Percentiles rank a stretch among this genome's conserved stretches.
phyloP scores from a whole-genome alignment of 2,797 vertebrate genomes.

The Philypnodon macrostomus region DNA sequence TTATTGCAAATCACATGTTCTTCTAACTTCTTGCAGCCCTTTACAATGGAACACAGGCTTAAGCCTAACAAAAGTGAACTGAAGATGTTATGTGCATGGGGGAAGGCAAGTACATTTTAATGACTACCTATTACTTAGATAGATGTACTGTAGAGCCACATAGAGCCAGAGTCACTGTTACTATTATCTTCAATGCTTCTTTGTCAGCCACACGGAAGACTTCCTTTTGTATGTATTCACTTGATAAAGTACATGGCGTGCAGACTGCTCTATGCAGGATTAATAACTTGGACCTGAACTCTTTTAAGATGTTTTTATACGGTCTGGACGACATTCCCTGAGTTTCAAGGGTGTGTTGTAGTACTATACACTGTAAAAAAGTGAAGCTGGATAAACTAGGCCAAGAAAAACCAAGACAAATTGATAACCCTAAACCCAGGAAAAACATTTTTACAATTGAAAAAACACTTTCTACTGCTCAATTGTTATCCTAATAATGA shows the following conservation, averaged over 20 bases:
- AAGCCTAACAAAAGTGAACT: slow-evolving; percentile 46
- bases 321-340: background rate
- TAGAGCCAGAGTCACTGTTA: slow-evolving; percentile 10
- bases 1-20: too few relatives aligned
- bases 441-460: too few relatives aligned
- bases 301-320: background rate
- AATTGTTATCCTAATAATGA: too few relatives aligned
- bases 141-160: slow-evolving; percentile 21
- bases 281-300: slow-evolving; percentile 9
- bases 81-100: slow-evolving; percentile 35
- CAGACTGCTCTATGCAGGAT: slow-evolving; percentile 11
- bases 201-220: slow-evolving; percentile 6
- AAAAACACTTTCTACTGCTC: too few relatives aligned
- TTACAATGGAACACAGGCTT: too few relatives aligned
- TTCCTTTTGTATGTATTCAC: background rate
- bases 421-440: too few relatives aligned
- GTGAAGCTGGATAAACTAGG: too few relatives aligned
- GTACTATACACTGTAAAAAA: background rate
- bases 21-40: too few relatives aligned
- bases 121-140: too few relatives aligned
- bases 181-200: slow-evolving; percentile 9
- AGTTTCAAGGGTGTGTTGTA: background rate
- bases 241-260: background rate
- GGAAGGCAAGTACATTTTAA: too few relatives aligned
- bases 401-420: too few relatives aligned